Evolutionary conservation across 1,140 invertebrate genomes (phyloP).

Genomic region (Elysia chlorotica): DNA sequence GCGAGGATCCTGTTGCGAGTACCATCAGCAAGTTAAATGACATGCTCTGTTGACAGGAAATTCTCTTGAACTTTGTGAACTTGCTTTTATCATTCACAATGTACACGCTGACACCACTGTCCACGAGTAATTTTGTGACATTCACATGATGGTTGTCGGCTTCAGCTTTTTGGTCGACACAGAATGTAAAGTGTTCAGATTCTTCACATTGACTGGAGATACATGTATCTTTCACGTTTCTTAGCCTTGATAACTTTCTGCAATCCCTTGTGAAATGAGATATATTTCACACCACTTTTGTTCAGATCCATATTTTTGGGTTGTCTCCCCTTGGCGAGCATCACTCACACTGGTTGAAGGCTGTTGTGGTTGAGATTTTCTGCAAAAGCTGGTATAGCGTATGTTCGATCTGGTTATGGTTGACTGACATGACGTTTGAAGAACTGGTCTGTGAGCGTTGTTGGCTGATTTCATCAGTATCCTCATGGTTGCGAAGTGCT

Average conservation of each 20-base stretch:
- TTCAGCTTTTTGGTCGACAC: not conserved
- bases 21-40: slow-evolving; percentile 27
- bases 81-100: slow-evolving; percentile 26
- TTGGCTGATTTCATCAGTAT: slow-evolving; percentile 16
- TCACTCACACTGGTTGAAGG: not conserved
- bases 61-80: slow-evolving; percentile 11
- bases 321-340: not conserved
- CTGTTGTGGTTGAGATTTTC: not conserved
- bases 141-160: slow-evolving; percentile 10
- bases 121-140: not conserved
- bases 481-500: slow-evolving; percentile 22
- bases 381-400: not conserved
- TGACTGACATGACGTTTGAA: not conserved
- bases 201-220: not conserved
- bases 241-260: not conserved
- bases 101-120: slow-evolving; percentile 8
- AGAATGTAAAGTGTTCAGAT: not conserved
- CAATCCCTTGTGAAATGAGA: not conserved
- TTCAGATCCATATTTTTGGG: not conserved
- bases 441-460: not conserved
- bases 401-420: not conserved
- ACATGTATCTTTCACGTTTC: not conserved
- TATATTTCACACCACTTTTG: slow-evolving; percentile 7
- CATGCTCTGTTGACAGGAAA: slow-evolving; percentile 15
- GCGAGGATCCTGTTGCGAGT: not conserved